Conservation (phyloP, 2,113 vertebrate genomes). For the Trogon melanurus region DNA sequence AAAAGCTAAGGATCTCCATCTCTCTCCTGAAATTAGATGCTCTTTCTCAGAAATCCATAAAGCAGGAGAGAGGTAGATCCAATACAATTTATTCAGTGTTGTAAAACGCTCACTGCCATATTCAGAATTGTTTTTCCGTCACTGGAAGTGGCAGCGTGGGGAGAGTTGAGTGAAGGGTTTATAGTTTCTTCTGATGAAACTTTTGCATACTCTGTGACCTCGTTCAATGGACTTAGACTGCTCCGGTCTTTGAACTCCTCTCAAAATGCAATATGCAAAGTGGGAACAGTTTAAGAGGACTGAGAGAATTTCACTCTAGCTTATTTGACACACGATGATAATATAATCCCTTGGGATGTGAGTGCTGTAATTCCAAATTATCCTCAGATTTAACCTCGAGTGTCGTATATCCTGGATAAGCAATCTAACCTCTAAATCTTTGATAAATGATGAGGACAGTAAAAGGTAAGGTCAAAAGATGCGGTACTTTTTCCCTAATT, state of each 20-base stretch:
- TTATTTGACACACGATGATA: background rate
- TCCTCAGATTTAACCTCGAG: background rate
- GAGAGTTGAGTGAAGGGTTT: background rate
- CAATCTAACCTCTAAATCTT: background rate
- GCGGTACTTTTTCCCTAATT: background rate
- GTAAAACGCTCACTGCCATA: background rate
- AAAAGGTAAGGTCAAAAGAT: background rate
- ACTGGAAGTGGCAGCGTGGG: background rate
- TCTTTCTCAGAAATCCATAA: background rate
- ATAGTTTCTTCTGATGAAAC: background rate
- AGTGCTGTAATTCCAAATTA: background rate
- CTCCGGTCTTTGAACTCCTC: background rate
- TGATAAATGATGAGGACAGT: background rate
- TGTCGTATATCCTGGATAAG: background rate
- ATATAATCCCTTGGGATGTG: background rate
- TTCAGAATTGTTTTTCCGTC: background rate
- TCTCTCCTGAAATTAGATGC: background rate
- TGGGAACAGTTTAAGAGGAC: background rate
- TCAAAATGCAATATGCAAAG: background rate
- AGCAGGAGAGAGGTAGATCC: background rate
- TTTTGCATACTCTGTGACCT: background rate
- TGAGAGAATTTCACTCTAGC: background rate
- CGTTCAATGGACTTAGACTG: background rate
- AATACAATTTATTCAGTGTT: background rate
- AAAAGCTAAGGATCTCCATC: background rate